phyloP scores from a whole-genome alignment of 1,140 invertebrate genomes.

The Saccostrea echinata region DNA sequence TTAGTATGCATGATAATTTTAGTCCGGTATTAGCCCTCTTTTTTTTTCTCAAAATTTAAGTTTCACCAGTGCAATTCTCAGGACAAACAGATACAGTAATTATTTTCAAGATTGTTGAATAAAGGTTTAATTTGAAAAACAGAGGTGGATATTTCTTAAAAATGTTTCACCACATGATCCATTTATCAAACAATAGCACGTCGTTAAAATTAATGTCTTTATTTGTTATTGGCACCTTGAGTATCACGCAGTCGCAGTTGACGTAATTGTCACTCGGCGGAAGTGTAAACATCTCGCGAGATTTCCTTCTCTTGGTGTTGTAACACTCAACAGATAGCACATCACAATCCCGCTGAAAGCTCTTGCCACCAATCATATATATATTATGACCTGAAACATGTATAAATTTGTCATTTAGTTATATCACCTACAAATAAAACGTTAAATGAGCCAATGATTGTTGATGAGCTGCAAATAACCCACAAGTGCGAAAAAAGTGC shows the following conservation, averaged over 20 bases:
- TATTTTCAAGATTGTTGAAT: no score
- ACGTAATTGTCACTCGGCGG: constrained; percentile 60
- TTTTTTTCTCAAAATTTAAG: no score
- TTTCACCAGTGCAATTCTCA: no score
- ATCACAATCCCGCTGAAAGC: constrained; percentile 58
- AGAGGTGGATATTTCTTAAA: neutral
- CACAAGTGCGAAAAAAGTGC: no score
- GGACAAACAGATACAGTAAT: no score
- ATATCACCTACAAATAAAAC: no score
- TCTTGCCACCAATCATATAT: constrained; percentile 67
- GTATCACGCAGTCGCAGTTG: constrained; percentile 64
- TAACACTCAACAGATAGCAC: constrained; percentile 63
- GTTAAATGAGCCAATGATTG: no score
- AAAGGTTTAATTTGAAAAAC: no score
- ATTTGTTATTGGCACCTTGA: constrained; percentile 63
- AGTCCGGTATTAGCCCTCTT: no score
- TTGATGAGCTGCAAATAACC: no score
- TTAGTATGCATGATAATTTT: no score
- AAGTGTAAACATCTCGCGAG: constrained; percentile 64
- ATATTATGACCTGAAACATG: constrained; percentile 63
- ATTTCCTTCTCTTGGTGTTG: constrained; percentile 62
- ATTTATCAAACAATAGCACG: constrained; percentile 66
- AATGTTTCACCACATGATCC: constrained; percentile 67
- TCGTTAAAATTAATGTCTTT: constrained; percentile 66
- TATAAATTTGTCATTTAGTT: no score